Base-by-base conservation (phyloP, 92 coral and sea anemone species). In the Muricea muricata region DNA sequence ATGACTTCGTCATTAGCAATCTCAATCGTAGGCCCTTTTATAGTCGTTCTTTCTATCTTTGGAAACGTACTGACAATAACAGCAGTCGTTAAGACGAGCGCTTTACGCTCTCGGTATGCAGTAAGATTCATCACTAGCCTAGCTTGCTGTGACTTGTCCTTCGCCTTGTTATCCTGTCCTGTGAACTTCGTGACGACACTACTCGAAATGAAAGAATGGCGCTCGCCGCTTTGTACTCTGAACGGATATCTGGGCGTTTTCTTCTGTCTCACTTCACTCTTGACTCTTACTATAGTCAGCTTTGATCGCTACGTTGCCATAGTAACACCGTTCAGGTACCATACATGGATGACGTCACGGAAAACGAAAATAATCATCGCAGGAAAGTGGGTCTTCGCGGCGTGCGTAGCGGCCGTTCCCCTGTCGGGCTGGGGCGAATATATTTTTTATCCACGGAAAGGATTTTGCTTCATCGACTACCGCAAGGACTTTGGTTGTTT, bases 391-490 rank as follows among this genome's bases (percentile, higher is more conserved):
- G 35, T 34, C 35, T 14, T 78, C 35, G 48, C 83, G 0, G 83
- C 83, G 0, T 17, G 23, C 0, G 60, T 78, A 12, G 83, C 83
- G 7, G 29, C 72, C n/a, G 83, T 78, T 6, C 83, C 83, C 9
- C 47, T 78, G 1, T 32, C 83, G 1, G 83, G 83, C 7, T 78
- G 83, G 83, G 83, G 83, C 3, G 14, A 37, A 30, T 78, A 78
- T n/a, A 20, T 78, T n/a, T 78, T 78, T 56, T 78, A 56, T 26
- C 83, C 83, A 20, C 83, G 20, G 41, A 78, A 78, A 35, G 83
- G 83, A 10, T 78, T 78, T 25, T 78, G 83, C 42, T 78, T 78
- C 35, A 58, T 78, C 50, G 71, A 78, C 33, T 78, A 78, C n/a
- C 18, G 24, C 50, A 78, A 57, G 28, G 83, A 78, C 26, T 25